phyloP scores from a whole-genome alignment of 64 coral and sea anemone species.

The Montipora foliosa region DNA sequence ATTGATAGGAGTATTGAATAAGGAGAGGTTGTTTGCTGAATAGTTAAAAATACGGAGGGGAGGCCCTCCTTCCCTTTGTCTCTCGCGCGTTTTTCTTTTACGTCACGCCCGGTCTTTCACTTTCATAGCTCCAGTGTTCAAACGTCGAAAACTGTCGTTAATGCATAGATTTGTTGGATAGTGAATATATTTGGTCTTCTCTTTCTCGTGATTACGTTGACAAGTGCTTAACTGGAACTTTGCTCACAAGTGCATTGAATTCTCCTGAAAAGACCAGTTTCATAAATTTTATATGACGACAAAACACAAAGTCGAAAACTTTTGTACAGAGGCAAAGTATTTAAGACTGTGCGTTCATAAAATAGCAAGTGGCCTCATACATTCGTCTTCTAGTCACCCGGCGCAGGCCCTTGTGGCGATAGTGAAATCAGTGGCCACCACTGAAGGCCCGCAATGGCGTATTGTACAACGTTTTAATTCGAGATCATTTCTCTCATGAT shows the following conservation, averaged over 20 bases:
- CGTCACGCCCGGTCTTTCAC: too few relatives aligned
- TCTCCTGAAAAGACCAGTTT: neutral
- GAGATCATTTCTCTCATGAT: neutral
- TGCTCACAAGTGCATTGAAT: neutral
- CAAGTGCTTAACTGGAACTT: neutral
- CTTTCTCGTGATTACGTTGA: neutral
- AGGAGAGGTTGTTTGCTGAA: neutral
- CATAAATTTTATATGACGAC: neutral
- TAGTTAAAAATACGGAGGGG: too few relatives aligned
- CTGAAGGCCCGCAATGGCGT: neutral
- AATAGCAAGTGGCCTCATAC: neutral
- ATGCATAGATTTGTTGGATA: neutral
- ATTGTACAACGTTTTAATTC: neutral
- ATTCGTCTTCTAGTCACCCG: neutral
- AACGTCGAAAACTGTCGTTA: too few relatives aligned
- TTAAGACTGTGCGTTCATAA: neutral
- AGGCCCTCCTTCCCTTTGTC: too few relatives aligned
- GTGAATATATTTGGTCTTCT: neutral
- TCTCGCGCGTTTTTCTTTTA: too few relatives aligned
- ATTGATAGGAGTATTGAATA: neutral
- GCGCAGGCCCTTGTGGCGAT: neutral
- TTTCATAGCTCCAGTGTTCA: too few relatives aligned
- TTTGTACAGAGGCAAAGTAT: neutral
- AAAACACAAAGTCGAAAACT: neutral
- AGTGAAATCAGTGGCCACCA: neutral